Evolutionary conservation across 2,797 vertebrate species (phyloP), one percentile per base, ranked within the genome.

Genomic region (Pteropus rufus): DNA sequence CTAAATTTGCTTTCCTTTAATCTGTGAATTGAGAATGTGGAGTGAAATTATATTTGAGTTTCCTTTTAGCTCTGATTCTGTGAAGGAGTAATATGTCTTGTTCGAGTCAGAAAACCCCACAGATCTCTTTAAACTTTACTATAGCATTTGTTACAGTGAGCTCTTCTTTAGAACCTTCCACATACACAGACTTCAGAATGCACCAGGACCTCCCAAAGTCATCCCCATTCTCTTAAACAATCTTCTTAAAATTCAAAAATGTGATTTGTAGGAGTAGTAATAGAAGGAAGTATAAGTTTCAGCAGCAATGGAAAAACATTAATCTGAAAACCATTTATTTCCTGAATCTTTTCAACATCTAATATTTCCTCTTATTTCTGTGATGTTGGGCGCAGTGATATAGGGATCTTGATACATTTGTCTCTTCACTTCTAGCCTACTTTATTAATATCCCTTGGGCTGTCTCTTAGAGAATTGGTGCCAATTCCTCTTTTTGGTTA

Each of bases 401-500:
- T 67, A 2, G 7, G 19, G 36, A 70, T 96, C 58, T 93, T 76
- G 86, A 92, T 39, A 12, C 7, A 46, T 94, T 97, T 77, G 58
- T 49, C 58, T 60, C 69, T 97, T 85, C n/a, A 69, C 41, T 77
- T 97, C 39, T 97, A 91, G 52, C 82, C 77, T 97, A 83, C 49
- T 94, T 97, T 88, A 81, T 83, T 93, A 75, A 41, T 97, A 52
- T 77, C 88, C 11, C 62, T 3, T 49, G 46, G 84, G 83, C 77
- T 91, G 58, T 52, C 60, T 91, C 83, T 89, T 2, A 0, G 0
- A 2, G 31, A 75, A 58, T 65, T 81, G 21, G 18, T 80, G 60
- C 80, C 86, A 34, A 3, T 96, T 95, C 94, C 9, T 2, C 44
- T 73, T 95, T 98, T 94, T 96, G 96, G 93, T 44, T 18, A 81